These are phyloP conservation scores for Uloborus plumipes DNA, from an alignment of 2,888 invertebrate species.

Conservation along the genomic window DNA sequence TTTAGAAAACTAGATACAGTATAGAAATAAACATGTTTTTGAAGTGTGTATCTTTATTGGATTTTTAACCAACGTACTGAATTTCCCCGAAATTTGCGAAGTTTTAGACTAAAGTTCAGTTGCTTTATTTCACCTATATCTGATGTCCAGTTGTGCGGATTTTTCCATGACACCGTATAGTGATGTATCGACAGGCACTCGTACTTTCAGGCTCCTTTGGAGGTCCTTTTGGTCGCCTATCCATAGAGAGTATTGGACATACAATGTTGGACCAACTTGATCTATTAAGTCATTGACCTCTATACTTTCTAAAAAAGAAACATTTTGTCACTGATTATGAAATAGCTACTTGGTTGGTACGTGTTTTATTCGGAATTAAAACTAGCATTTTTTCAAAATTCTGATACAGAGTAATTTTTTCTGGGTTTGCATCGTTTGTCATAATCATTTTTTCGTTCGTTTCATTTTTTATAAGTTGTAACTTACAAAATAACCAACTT, in stretches of 20 bases:
- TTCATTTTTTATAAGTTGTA: too few relatives aligned
- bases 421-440: too few relatives aligned
- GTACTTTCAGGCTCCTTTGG: slow-evolving; percentile 10
- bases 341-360: too few relatives aligned
- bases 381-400: too few relatives aligned
- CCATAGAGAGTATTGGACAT: slow-evolving; percentile 24
- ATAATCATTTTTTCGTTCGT: too few relatives aligned
- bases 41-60: background rate
- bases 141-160: slow-evolving; percentile 12
- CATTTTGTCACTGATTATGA: too few relatives aligned
- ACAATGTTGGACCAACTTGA: slow-evolving; percentile 11
- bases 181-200: slow-evolving; percentile 14
- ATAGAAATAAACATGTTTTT: background rate
- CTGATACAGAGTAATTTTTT: too few relatives aligned
- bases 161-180: slow-evolving; percentile 26
- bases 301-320: slow-evolving; percentile 3
- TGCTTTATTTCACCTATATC: slow-evolving; percentile 1
- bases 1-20: background rate
- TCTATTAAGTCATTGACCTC: slow-evolving; percentile 4
- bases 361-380: too few relatives aligned
- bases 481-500: too few relatives aligned
- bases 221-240: slow-evolving; percentile 24
- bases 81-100: too few relatives aligned
- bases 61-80: too few relatives aligned
- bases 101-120: too few relatives aligned